Percentiles rank a stretch among this genome's conserved stretches.
Evolutionary conservation across 2,797 vertebrate genomes (phyloP).

Genomic region (Peromyscus aztecus): DNA sequence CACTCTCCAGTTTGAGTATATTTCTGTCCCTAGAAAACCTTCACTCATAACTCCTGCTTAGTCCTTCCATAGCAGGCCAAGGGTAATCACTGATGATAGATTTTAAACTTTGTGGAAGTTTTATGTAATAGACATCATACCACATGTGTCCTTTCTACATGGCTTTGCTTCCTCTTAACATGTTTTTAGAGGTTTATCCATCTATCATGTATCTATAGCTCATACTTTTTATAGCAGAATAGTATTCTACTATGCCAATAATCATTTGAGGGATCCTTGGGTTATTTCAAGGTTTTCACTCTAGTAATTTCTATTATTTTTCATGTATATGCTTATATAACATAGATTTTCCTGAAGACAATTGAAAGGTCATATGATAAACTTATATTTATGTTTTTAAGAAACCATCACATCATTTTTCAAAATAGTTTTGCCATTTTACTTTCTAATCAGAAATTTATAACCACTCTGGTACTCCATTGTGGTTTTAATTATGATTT

Average conservation of each 20-base stretch:
- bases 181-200: neutral
- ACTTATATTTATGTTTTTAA: neutral
- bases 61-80: neutral
- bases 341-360: neutral
- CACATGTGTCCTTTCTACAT: neutral
- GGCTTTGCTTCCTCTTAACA: neutral
- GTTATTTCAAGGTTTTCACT: neutral
- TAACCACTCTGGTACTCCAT: neutral
- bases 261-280: neutral
- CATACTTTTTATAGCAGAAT: slow-evolving; percentile 47
- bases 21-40: slow-evolving; percentile 34
- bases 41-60: neutral
- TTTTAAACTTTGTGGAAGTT: neutral
- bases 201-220: neutral
- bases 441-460: neutral
- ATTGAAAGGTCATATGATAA: neutral
- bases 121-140: neutral
- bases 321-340: slow-evolving; percentile 5
- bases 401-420: neutral
- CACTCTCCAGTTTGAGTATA: neutral
- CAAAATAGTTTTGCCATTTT: neutral
- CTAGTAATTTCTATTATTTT: neutral
- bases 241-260: slow-evolving; percentile 1
- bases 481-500: neutral
- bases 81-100: neutral